Base-by-base conservation (phyloP, 2,888 invertebrate species). In the Amphipyra berbera region DNA sequence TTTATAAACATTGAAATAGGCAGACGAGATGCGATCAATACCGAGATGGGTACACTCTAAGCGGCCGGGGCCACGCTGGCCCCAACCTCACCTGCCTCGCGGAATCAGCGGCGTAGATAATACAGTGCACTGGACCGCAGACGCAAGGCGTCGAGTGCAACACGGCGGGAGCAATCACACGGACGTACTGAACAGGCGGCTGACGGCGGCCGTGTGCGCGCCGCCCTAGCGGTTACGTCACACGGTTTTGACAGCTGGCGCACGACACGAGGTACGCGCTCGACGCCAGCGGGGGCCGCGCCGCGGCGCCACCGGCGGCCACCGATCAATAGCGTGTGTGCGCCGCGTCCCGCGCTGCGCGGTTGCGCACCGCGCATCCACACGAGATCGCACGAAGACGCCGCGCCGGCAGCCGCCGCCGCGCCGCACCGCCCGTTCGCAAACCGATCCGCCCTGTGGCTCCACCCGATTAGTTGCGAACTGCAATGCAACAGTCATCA, bases 1-100 rank as follows among this genome's bases (percentile, higher is more conserved):
- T 94, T 94, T 94, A 94, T 94, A 94, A 94, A 94, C 94, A 94
- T 92, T 91, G 91, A 85, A 86, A 84, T 85, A 84, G 81, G 83
- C 83, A 83, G 81, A 82, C 83, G 85, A 86, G 87, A 87, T 86
- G 85, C 88, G 90, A 91, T 92, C 91, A 84, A 91, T 90, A 90
- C 86, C 81, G 86, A 86, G 84, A 78, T 81, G 83, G 82, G 82
- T 73, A 86, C 82, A 82, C 81, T 81, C 69, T 76, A 71, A 83
- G 77, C 83, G 85, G 86, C 84, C 84, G 87, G 87, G 84, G 88
- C 87, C 88, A 82, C 83, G 83, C 80, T 83, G 88, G 88, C 85
- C 87, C 86, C 83, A 85, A 86, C 84, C 86, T 89, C 88, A 90
- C 90, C 88, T 90, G 88, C 79, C 84, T 87, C 86, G 83, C 85